phyloP scores from a whole-genome alignment of 2,113 vertebrate genomes.

The Buteo buteo region DNA sequence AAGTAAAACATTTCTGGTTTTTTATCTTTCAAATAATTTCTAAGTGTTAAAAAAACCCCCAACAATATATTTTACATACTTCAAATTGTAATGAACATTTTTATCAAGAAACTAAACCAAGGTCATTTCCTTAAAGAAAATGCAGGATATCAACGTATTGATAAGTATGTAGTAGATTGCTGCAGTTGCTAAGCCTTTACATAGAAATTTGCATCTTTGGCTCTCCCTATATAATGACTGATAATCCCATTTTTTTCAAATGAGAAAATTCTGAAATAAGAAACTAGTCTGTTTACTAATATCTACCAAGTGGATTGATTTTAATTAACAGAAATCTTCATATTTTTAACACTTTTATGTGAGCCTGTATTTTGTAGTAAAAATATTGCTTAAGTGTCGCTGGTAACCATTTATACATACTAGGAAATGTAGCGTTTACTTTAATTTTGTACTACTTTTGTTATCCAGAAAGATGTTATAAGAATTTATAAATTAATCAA shows the following conservation, averaged over 20 bases:
- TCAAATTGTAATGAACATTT: not conserved
- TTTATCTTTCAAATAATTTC: not conserved
- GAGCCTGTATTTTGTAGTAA: not conserved
- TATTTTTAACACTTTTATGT: not conserved
- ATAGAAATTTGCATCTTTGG: not conserved
- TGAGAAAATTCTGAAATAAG: not conserved
- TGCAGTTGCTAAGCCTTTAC: not conserved
- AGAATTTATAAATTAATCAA: not conserved
- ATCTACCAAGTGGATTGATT: not conserved
- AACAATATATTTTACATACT: not conserved
- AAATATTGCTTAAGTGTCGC: not conserved
- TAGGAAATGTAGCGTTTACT: not conserved
- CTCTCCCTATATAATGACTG: not conserved
- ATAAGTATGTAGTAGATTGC: not conserved
- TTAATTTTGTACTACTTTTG: not conserved
- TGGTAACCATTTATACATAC: not conserved
- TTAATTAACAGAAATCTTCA: not conserved
- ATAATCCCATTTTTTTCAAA: not conserved
- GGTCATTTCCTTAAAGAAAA: not conserved
- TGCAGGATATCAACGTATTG: not conserved
- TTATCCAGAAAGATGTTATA: not conserved
- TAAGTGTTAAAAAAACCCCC: not conserved
- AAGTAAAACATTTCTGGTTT: not conserved
- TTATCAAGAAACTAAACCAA: not conserved
- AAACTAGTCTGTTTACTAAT: not conserved